phyloP scores from a whole-genome alignment of 2,888 invertebrate species.

The Polietes domitor region DNA sequence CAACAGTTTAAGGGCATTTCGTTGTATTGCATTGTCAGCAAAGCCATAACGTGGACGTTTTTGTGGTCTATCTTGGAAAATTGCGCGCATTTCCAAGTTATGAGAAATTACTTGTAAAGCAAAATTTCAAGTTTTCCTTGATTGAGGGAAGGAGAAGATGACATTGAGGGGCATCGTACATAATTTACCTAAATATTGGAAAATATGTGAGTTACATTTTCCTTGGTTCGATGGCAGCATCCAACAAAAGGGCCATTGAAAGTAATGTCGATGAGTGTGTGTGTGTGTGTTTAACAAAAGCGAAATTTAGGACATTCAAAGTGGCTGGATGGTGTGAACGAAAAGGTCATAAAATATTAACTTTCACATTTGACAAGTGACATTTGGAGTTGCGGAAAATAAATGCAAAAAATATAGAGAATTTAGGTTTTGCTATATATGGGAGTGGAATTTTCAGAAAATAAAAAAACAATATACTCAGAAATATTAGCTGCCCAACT shows the following conservation, averaged over 20 bases:
- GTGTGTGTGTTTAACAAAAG: neutral
- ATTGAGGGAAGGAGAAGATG: neutral
- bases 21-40: neutral
- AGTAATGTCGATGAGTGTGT: neutral
- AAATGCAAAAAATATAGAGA: too few species aligned
- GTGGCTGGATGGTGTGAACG: neutral
- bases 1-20: constrained; percentile 29
- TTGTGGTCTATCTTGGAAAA: constrained; percentile 16
- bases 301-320: constrained; percentile 34
- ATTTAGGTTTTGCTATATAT: too few species aligned
- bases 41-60: constrained; percentile 3
- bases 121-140: neutral
- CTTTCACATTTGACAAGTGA: constrained; percentile 34
- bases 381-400: neutral
- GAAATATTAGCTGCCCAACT: too few species aligned
- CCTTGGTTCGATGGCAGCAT: neutral
- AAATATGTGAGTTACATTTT: neutral
- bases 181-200: neutral
- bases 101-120: constrained; percentile 7
- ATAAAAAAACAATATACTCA: too few species aligned
- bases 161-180: neutral
- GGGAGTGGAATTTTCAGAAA: too few species aligned
- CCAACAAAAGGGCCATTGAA: constrained; percentile 21
- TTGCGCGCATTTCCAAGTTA: constrained; percentile 12
- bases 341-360: neutral